Evolutionary conservation across 2,888 invertebrate species (phyloP), one percentile per base, ranked within the genome.

Genomic region (Volucella inflata): DNA sequence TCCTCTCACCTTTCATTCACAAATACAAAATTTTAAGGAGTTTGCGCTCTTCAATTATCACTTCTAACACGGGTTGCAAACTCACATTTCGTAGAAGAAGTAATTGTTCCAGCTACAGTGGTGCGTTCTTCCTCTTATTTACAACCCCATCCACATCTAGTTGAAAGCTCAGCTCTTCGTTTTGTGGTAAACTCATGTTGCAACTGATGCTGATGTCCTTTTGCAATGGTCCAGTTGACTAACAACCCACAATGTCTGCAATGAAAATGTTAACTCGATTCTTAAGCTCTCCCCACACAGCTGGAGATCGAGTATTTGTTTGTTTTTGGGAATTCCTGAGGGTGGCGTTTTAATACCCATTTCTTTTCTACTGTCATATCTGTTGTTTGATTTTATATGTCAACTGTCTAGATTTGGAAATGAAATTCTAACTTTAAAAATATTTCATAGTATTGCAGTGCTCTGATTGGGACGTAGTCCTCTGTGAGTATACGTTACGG

Each of bases 111-210:
- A 21, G 9, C 3, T 50, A n/a, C 0, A 50, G 10, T 8, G n/a
- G 16, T 59, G 8, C 1, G 17, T 21, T 11, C 17, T 64, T 11
- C 51, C 16, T 46, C 75, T 80, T 84, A 70, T 84, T 65, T 75
- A 84, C 75, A 79, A 79, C 48, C 70, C 46, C n/a, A 8, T 14
- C 44, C 1, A 65, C 53, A 64, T 55, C 38, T 9, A 9, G 1
- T 21, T 11, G 62, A 83, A 83, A 83, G 82, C 82, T 84, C 50
- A 12, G 30, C 79, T 83, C 53, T 70, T 74, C 74, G 70, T 65
- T 80, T 84, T 64, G 74, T 84, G 70, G 79, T 84, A 84, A 75
- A 70, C 30, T 75, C 60, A 4, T 6, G 30, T 30, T 30, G 6
- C 30, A 14, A 40, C 16, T n/a, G 50, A 40, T 46, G 74, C 76